Conservation (phyloP, 2,888 invertebrate species). For the Keiferia lycopersicella region DNA sequence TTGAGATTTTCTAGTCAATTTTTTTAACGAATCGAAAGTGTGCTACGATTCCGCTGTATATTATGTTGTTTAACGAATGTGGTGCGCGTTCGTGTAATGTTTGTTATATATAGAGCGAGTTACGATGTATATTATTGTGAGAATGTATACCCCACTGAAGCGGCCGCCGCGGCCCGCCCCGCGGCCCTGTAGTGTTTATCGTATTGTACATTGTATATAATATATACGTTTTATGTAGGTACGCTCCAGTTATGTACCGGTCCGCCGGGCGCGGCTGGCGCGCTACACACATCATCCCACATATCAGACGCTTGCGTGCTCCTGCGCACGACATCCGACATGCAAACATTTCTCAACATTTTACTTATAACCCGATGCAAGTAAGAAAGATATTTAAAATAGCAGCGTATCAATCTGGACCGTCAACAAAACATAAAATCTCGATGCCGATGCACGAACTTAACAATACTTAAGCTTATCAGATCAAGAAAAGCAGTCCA, state of each 20-base stretch:
- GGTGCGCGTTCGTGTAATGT: slow-evolving; percentile 68
- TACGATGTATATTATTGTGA: slow-evolving; percentile 78
- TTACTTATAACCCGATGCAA: too few species aligned
- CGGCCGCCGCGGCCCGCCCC: slow-evolving; percentile 65
- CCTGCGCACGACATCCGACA: slow-evolving; percentile 48
- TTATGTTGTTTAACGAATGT: slow-evolving; percentile 73
- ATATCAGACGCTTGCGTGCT: slow-evolving; percentile 76
- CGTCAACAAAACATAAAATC: too few species aligned
- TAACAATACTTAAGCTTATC: too few species aligned
- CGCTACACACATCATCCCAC: slow-evolving; percentile 78
- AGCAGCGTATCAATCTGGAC: too few species aligned
- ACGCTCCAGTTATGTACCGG: slow-evolving; percentile 70
- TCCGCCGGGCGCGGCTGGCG: slow-evolving; percentile 62
- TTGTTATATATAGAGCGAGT: slow-evolving; percentile 79
- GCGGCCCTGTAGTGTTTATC: slow-evolving; percentile 69
- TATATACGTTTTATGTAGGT: slow-evolving; percentile 71
- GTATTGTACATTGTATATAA: slow-evolving; percentile 80
- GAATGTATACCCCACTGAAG: slow-evolving; percentile 71
- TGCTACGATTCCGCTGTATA: slow-evolving; percentile 78
- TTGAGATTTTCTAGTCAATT: slow-evolving; percentile 81
- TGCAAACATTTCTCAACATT: not conserved
- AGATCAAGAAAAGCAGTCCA: too few species aligned
- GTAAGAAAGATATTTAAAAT: too few species aligned
- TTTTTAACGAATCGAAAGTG: slow-evolving; percentile 74
- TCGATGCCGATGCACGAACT: too few species aligned